Percentiles rank a stretch among this genome's conserved stretches.
These are phyloP conservation scores for Brachionus manjavacas DNA, from an alignment of 1,140 invertebrate genomes.

Conservation along the genomic window DNA sequence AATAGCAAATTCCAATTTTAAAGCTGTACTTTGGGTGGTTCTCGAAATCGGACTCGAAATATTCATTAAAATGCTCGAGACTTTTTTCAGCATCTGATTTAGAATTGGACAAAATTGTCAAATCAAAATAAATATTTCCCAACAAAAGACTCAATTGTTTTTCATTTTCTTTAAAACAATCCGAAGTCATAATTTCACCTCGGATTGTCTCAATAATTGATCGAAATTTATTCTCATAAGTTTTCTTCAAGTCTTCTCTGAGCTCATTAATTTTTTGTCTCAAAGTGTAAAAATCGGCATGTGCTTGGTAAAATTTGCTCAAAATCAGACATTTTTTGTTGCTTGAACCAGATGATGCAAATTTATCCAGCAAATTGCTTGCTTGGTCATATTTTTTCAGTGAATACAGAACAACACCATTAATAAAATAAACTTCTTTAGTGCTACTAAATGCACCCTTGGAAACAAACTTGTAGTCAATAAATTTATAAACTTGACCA, in stretches of 20 bases:
- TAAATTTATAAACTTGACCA: not conserved
- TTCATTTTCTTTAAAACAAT: not conserved
- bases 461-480: not conserved
- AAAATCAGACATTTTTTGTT: not conserved
- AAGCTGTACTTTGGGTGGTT: not conserved
- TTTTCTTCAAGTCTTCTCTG: not conserved
- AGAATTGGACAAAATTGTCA: not conserved
- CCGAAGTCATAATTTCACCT: not conserved
- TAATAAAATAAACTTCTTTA: not conserved
- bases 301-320: not conserved
- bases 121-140: constrained; percentile 3
- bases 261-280: not conserved
- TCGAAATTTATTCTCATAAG: not conserved
- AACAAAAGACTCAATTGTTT: not conserved
- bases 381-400: not conserved
- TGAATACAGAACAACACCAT: not conserved
- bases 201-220: not conserved
- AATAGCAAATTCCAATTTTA: not conserved
- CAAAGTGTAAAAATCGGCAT: not conserved
- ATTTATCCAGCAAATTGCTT: not conserved
- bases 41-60: not conserved
- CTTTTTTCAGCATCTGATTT: not conserved
- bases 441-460: not conserved
- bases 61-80: not conserved
- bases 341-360: not conserved